Evolutionary conservation across 2,888 invertebrate genomes (phyloP).

Genomic region (Eledona agricola): DNA sequence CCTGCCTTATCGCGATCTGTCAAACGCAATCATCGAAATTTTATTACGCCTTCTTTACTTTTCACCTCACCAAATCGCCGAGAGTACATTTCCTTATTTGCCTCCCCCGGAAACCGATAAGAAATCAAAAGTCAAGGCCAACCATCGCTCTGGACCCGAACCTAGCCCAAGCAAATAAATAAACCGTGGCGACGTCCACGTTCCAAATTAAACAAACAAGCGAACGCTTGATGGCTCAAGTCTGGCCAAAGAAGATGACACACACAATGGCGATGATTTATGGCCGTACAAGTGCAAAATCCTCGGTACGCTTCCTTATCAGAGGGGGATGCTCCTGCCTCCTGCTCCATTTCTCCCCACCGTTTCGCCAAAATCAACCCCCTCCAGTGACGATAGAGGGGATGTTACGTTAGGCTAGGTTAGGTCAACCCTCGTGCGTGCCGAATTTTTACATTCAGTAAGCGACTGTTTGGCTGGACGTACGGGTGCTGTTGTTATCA

Average conservation of each 20-base stretch:
- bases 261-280: constrained; percentile 22
- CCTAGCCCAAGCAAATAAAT: constrained; percentile 51
- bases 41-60: constrained; percentile 22
- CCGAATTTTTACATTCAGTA: constrained; percentile 58
- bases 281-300: constrained; percentile 32
- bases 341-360: constrained; percentile 60
- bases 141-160: constrained; percentile 47
- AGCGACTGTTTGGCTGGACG: constrained; percentile 52
- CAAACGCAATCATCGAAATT: constrained; percentile 22
- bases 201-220: constrained; percentile 37
- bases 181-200: constrained; percentile 20
- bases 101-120: constrained; percentile 11
- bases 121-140: constrained; percentile 35
- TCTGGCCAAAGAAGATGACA: not conserved
- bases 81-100: constrained; percentile 12
- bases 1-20: constrained; percentile 28
- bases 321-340: no score
- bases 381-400: constrained; percentile 52
- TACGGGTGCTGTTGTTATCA: constrained; percentile 45
- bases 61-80: constrained; percentile 5
- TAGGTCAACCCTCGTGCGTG: constrained; percentile 61
- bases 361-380: constrained; percentile 36
- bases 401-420: constrained; percentile 62
- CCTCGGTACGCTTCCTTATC: constrained; percentile 43
- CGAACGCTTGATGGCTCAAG: constrained; percentile 31